phyloP scores from a whole-genome alignment of 2,888 invertebrate genomes.

The Leucophenga montana region DNA sequence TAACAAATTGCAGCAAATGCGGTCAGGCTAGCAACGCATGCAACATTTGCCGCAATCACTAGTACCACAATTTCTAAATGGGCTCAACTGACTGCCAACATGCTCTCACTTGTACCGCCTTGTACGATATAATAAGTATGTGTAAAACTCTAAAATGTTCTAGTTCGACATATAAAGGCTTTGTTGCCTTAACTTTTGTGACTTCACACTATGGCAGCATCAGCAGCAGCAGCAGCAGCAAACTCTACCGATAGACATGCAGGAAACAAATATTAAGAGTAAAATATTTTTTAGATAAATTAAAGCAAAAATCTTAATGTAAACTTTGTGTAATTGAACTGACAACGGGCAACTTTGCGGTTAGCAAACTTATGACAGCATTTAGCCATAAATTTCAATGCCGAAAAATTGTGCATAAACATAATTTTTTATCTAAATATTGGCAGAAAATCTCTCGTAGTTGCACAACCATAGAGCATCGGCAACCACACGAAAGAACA shows the following conservation, averaged over 20 bases:
- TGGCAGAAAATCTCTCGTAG: neutral
- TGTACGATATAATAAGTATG: no score
- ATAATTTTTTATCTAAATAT: conserved; percentile 12
- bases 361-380: neutral
- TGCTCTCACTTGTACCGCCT: no score
- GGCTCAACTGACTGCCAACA: neutral
- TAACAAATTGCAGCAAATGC: conserved; percentile 27
- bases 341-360: conserved; percentile 18
- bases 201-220: no score
- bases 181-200: no score
- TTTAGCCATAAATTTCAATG: no score
- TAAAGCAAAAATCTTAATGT: conserved; percentile 4
- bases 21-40: conserved; percentile 26
- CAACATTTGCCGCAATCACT: conserved; percentile 28
- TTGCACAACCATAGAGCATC: no score
- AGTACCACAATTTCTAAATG: conserved; percentile 27
- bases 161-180: no score
- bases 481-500: no score
- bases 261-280: neutral
- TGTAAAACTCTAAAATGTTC: no score
- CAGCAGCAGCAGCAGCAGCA: no score
- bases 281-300: conserved; percentile 23
- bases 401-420: neutral
- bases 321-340: conserved; percentile 24
- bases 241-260: no score